phyloP scores from a whole-genome alignment of 2,888 invertebrate species.

The Amaurobius ferox region DNA sequence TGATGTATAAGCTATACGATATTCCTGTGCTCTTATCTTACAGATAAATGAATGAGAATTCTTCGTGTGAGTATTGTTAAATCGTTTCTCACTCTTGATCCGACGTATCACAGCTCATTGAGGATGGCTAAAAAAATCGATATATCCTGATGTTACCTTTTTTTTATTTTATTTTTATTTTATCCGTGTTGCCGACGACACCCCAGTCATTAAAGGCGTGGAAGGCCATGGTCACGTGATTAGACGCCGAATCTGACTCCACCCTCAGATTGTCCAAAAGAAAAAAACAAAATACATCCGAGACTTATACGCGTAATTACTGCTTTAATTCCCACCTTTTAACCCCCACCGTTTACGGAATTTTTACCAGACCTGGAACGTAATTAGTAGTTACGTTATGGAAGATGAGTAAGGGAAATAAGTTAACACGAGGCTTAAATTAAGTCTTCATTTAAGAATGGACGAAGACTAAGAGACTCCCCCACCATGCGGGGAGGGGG shows the following conservation, averaged over 20 bases:
- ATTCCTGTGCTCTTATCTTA: too few species aligned
- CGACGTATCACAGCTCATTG: not conserved
- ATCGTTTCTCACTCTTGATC: not conserved
- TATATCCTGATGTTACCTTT: not conserved
- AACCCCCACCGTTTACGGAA: constrained; percentile 23
- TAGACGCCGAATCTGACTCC: constrained; percentile 34
- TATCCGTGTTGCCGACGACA: constrained; percentile 34
- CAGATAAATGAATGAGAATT: not conserved
- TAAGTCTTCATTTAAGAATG: constrained; percentile 1
- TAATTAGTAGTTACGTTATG: not conserved
- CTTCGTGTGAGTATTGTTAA: not conserved
- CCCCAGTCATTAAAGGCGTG: constrained; percentile 70
- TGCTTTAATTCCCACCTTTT: constrained; percentile 48
- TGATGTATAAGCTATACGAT: too few species aligned
- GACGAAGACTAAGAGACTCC: not conserved
- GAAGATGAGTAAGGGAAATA: not conserved
- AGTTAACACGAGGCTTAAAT: not conserved
- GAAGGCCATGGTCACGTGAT: constrained; percentile 49
- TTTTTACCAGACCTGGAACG: not conserved
- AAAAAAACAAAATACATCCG: not conserved
- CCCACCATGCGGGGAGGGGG: not conserved
- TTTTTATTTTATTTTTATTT: not conserved
- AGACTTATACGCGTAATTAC: constrained; percentile 23
- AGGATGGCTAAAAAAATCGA: not conserved
- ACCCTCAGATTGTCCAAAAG: constrained; percentile 28